These are phyloP conservation scores for Diadumene lineata DNA, from an alignment of 92 coral and sea anemone species.

Conservation along the genomic window DNA sequence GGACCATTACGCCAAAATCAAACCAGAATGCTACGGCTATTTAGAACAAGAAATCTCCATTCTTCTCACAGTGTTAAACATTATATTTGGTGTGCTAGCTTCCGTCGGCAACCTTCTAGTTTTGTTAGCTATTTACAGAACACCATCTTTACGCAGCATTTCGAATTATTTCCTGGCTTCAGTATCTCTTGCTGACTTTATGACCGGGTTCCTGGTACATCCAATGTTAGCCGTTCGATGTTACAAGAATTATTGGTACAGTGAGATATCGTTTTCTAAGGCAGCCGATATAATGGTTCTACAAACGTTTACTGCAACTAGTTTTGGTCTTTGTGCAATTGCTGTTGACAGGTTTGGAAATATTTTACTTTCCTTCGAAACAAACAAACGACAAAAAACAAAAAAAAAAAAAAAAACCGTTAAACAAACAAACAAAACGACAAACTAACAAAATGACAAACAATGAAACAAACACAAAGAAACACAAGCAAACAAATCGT, in stretches of 20 bases:
- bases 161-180: constrained; percentile 60
- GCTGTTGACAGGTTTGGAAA: constrained; percentile 27
- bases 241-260: constrained; percentile 33
- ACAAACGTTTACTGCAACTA: constrained; percentile 38
- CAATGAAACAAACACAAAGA: too few species aligned
- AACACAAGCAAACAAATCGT: too few species aligned
- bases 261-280: constrained; percentile 27
- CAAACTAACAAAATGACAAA: too few species aligned
- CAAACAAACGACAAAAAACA: too few species aligned
- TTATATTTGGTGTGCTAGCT: constrained; percentile 27
- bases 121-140: constrained; percentile 40
- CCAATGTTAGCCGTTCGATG: constrained; percentile 32
- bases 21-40: constrained; percentile 20
- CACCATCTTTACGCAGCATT: constrained; percentile 40
- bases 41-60: not conserved
- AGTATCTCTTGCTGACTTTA: constrained; percentile 31
- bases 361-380: too few species aligned
- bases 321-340: constrained; percentile 41
- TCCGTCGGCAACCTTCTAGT: constrained; percentile 42
- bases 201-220: constrained; percentile 26
- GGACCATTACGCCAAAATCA: not conserved
- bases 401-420: too few species aligned
- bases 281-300: constrained; percentile 29
- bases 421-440: too few species aligned
- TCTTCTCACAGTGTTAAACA: constrained; percentile 12